Conservation (phyloP, 2,888 invertebrate genomes). For the Hypselothyrea guttata region DNA sequence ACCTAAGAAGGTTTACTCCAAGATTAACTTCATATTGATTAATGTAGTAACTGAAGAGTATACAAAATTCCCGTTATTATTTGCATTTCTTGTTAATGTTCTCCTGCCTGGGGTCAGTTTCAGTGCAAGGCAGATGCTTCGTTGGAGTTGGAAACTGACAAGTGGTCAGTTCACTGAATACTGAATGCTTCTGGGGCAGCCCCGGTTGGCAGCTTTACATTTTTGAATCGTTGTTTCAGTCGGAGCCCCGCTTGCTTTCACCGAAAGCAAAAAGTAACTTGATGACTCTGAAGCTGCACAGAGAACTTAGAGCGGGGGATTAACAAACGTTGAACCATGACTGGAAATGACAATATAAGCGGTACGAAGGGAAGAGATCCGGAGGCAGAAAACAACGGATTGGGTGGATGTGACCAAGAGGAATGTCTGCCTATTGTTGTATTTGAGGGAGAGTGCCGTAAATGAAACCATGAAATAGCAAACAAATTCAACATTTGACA, state of each 20-base stretch:
- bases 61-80: conserved; percentile 8
- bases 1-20: too few relatives aligned
- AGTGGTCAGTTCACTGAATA: conserved; percentile 55
- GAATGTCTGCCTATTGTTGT: conserved; percentile 5
- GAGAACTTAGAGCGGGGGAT: conserved; percentile 37
- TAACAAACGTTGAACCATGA: conserved; percentile 57
- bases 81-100: conserved; percentile 8
- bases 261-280: conserved; percentile 28
- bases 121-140: conserved; percentile 54
- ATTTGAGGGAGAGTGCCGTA: conserved; percentile 29
- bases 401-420: conserved; percentile 5
- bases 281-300: conserved; percentile 27
- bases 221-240: conserved; percentile 60
- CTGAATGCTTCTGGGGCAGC: conserved; percentile 30
- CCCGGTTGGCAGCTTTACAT: conserved; percentile 48
- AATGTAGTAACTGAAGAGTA: too few relatives aligned
- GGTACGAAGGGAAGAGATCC: conserved; percentile 6
- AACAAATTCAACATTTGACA: conserved; percentile 64
- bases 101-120: conserved; percentile 34
- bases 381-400: conserved; percentile 1
- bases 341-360: conserved; percentile 61
- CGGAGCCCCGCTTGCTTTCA: conserved; percentile 22
- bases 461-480: conserved; percentile 69
- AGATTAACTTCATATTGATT: too few relatives aligned
- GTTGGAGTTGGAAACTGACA: conserved; percentile 54